These are phyloP conservation scores for Coreius guichenoti DNA, from an alignment of 2,797 vertebrate species.

Conservation along the genomic window DNA sequence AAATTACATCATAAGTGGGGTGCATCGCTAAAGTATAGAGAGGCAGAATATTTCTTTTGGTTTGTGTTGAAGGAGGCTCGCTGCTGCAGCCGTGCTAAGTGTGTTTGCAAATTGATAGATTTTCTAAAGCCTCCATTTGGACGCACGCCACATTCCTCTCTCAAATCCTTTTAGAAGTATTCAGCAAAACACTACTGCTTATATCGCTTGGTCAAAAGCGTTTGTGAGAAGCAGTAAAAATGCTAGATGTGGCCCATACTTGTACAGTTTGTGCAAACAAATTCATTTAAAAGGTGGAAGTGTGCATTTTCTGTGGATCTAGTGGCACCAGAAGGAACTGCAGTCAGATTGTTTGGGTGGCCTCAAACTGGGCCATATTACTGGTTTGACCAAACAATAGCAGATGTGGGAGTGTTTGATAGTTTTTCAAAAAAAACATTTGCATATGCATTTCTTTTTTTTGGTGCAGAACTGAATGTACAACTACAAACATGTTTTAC, in stretches of 20 bases:
- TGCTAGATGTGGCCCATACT: slow-evolving; percentile 7
- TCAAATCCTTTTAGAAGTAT: slow-evolving; percentile 80
- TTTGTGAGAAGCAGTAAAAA: slow-evolving; percentile 1
- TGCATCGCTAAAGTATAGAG: slow-evolving; percentile 67
- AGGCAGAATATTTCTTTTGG: slow-evolving; percentile 77
- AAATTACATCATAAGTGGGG: slow-evolving; percentile 82
- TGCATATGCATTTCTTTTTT: neutral
- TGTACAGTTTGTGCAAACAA: slow-evolving; percentile 3
- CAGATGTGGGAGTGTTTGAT: neutral
- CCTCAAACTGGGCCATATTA: neutral
- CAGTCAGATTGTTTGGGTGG: neutral
- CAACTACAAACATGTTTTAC: neutral
- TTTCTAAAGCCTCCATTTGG: slow-evolving; percentile 71
- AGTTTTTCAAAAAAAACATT: neutral
- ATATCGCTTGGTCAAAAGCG: slow-evolving; percentile 18
- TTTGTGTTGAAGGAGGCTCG: slow-evolving; percentile 67
- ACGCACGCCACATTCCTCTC: slow-evolving; percentile 69
- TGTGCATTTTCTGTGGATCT: neutral
- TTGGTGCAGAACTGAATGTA: neutral
- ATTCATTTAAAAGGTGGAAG: neutral
- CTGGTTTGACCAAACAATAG: neutral
- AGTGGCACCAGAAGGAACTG: neutral
- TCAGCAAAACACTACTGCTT: slow-evolving; percentile 56
- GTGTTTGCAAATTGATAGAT: slow-evolving; percentile 86
- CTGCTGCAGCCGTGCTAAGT: slow-evolving; percentile 76